Evolutionary conservation across 2,888 invertebrate genomes (phyloP), one percentile per base, ranked within the genome.

Genomic region (Dryadula phaetusa): DNA sequence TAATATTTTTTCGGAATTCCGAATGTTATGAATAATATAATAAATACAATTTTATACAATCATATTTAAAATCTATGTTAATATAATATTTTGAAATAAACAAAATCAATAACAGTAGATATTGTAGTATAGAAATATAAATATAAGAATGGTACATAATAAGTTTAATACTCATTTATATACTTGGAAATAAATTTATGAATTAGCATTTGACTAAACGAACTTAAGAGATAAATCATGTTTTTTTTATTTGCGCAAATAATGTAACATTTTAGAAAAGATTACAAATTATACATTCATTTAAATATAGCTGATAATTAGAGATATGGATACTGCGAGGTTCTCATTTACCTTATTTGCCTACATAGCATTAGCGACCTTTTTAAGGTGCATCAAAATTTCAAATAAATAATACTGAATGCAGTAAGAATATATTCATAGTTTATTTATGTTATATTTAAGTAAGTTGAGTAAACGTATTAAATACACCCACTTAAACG

Each of bases 301-400:
- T 16, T 40, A 56, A 25, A 22, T 6, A 25, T 8, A 56, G 37
- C 5, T 56, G 22, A 16, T 18, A 37, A 22, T 10, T 40, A 56
- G 10, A 40, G 8, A 56, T 40, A 22, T 37, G 37, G 56, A 37
- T 40, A 40, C 34, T 40, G 40, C 40, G 40, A 56, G 56, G 40
- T 56, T 37, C 22, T 22, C 5, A 40, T n/a, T 20, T 40, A 56
- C 34, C 20, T 46, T 46, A 46, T 46, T 20, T 46, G 46, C 22
- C 46, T 54, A 53, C 53, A 34, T 14, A 18, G 10, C 22, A 22
- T n/a, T n/a, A 20, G 8, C 20, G 14, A 37, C 54, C 54, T 8
- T 56, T 37, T 4, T 8, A 16, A 14, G 10, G 40, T 16, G n/a
- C 10, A 32, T 22, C 20, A 53, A 20, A 14, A 34, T 34, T 14